A percentile compares a stretch with the other conserved stretches of the same genome.
phyloP scores from a whole-genome alignment of 2,888 invertebrate species.

The Smittia aterrima region DNA sequence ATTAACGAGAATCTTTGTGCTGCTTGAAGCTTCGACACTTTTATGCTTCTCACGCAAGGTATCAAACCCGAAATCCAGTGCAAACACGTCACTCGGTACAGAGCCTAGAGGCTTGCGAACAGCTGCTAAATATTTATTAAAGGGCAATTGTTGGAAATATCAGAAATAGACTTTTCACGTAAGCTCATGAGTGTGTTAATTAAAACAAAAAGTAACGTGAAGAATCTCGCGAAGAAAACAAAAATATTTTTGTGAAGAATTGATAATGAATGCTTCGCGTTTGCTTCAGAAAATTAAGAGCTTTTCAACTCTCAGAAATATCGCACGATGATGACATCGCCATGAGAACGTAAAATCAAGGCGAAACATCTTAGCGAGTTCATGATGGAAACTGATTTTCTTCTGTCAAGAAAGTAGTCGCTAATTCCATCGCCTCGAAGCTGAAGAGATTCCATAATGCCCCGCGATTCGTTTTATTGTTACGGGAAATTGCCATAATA shows the following conservation, averaged over 20 bases:
- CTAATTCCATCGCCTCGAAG: too few species aligned
- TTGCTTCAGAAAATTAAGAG: constrained; percentile 21
- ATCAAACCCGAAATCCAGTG: background rate
- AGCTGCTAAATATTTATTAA: too few species aligned
- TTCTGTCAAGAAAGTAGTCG: too few species aligned
- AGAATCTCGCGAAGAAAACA: constrained; percentile 6
- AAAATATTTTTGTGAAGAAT: constrained; percentile 6
- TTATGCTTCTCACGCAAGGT: background rate
- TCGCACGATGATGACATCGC: background rate
- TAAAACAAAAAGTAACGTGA: constrained; percentile 18
- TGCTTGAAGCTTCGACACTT: background rate
- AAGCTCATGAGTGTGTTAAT: constrained; percentile 34
- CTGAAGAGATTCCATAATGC: too few species aligned
- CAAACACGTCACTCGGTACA: background rate
- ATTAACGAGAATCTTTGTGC: background rate
- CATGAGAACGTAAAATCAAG: background rate
- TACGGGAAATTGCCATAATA: background rate
- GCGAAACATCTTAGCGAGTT: constrained; percentile 14
- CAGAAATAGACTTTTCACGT: constrained; percentile 30
- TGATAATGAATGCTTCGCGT: constrained; percentile 34
- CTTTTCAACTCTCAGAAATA: background rate
- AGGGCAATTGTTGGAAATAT: constrained; percentile 8
- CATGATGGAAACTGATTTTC: background rate
- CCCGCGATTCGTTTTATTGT: too few species aligned
- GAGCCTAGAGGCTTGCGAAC: constrained; percentile 15